Percentiles rank a stretch among this genome's conserved stretches.
These are phyloP conservation scores for Thyatira batis DNA, from an alignment of 2,888 invertebrate species.

Conservation along the genomic window DNA sequence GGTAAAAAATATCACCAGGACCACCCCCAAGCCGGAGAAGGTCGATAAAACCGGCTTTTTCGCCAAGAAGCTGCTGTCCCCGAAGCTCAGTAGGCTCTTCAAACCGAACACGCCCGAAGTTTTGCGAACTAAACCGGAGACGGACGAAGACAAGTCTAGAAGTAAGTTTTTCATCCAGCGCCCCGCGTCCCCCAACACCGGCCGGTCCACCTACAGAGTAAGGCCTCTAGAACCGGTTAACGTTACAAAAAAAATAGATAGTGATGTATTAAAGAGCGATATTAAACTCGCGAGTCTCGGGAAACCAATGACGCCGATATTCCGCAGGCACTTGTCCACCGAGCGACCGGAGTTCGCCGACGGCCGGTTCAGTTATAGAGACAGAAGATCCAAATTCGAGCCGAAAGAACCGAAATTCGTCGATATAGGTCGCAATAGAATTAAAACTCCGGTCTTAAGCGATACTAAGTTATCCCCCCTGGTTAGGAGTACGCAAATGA, in stretches of 20 bases:
- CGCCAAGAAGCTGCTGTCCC: constrained; percentile 68
- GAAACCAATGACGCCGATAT: constrained; percentile 76
- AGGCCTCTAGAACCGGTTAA: constrained; percentile 43
- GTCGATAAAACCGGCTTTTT: constrained; percentile 63
- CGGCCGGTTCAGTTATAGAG: constrained; percentile 69
- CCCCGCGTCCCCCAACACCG: constrained; percentile 56
- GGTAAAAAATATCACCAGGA: constrained; percentile 53
- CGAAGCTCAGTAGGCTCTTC: constrained; percentile 70
- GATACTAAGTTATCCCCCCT: constrained; percentile 36
- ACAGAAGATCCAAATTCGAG: constrained; percentile 48
- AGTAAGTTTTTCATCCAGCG: constrained; percentile 73
- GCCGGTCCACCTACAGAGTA: constrained; percentile 54
- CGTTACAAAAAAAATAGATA: constrained; percentile 27
- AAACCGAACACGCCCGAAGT: constrained; percentile 60
- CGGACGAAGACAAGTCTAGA: constrained; percentile 56
- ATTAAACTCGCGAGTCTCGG: constrained; percentile 68
- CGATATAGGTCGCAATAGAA: constrained; percentile 56
- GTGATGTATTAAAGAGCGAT: constrained; percentile 62
- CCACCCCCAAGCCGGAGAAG: constrained; percentile 38
- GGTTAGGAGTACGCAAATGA: constrained; percentile 35
- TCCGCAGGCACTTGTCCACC: constrained; percentile 54
- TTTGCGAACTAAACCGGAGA: constrained; percentile 41
- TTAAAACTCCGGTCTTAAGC: constrained; percentile 43
- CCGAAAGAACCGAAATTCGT: constrained; percentile 48
- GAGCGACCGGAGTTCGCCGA: constrained; percentile 63